These are phyloP conservation scores for Cyprinodon diabolis DNA, from an alignment of 2,797 vertebrate genomes.

Conservation along the genomic window DNA sequence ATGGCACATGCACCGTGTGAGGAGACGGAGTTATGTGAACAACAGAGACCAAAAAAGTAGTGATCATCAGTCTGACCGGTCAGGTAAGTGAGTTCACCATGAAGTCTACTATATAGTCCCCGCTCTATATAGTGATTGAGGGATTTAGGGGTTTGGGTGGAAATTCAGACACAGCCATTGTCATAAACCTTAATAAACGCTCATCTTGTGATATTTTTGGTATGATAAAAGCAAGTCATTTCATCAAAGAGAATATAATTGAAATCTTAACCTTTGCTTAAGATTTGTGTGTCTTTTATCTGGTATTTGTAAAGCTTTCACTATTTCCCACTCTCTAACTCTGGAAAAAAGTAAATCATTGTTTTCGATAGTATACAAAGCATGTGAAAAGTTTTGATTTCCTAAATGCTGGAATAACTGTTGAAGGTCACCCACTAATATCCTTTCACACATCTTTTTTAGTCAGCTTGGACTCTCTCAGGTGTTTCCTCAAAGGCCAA, in stretches of 20 bases:
- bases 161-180: no score
- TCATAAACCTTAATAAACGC: slow-evolving; percentile 27
- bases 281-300: slow-evolving; percentile 25
- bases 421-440: no score
- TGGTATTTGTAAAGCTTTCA: not conserved
- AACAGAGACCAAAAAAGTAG: no score
- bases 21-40: no score
- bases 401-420: not conserved
- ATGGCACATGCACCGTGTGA: no score
- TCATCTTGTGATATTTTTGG: slow-evolving; percentile 30
- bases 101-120: no score
- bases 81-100: no score
- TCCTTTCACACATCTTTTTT: no score
- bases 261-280: not conserved
- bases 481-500: slow-evolving; percentile 61
- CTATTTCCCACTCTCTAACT: not conserved
- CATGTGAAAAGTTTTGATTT: not conserved
- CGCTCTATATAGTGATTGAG: no score
- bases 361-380: not conserved
- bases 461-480: slow-evolving; percentile 34
- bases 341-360: not conserved
- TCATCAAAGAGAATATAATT: slow-evolving; percentile 30
- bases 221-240: slow-evolving; percentile 16
- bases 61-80: no score
- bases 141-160: no score